phyloP scores from a whole-genome alignment of 2,797 vertebrate genomes.

The Dallia pectoralis region DNA sequence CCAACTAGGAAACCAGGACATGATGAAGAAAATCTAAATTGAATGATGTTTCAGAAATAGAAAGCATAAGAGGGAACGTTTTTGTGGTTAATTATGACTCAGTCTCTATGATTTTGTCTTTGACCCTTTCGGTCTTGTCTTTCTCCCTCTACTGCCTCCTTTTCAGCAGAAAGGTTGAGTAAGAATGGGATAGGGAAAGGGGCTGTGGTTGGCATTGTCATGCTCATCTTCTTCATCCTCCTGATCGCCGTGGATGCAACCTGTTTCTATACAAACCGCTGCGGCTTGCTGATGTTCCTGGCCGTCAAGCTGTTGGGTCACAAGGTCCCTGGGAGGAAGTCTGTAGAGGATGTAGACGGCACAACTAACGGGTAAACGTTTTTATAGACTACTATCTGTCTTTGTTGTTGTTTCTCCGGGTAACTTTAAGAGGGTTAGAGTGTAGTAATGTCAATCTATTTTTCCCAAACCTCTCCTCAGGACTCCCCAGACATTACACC shows the following conservation, averaged over 20 bases:
- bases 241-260: slow-evolving; percentile 74
- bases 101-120: not conserved
- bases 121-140: not conserved
- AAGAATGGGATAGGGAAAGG: slow-evolving; percentile 68
- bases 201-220: slow-evolving; percentile 71
- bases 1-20: too few species aligned
- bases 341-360: slow-evolving; percentile 62
- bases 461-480: too few species aligned
- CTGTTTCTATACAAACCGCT: slow-evolving; percentile 78
- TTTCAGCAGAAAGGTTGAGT: slow-evolving; percentile 33
- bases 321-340: slow-evolving; percentile 64
- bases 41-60: not conserved
- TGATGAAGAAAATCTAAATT: too few species aligned
- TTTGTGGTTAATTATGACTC: not conserved
- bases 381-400: not conserved
- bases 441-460: not conserved
- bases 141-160: not conserved
- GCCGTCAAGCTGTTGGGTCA: slow-evolving; percentile 72
- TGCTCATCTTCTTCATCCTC: slow-evolving; percentile 75
- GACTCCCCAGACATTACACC: too few species aligned
- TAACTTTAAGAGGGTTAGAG: not conserved
- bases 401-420: not conserved
- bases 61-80: not conserved
- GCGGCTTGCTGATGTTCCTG: slow-evolving; percentile 78
- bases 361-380: slow-evolving; percentile 46